Evolutionary conservation across 2,888 invertebrate genomes (phyloP), one percentile per base, ranked within the genome.

Genomic region (Oscheius sp.): DNA sequence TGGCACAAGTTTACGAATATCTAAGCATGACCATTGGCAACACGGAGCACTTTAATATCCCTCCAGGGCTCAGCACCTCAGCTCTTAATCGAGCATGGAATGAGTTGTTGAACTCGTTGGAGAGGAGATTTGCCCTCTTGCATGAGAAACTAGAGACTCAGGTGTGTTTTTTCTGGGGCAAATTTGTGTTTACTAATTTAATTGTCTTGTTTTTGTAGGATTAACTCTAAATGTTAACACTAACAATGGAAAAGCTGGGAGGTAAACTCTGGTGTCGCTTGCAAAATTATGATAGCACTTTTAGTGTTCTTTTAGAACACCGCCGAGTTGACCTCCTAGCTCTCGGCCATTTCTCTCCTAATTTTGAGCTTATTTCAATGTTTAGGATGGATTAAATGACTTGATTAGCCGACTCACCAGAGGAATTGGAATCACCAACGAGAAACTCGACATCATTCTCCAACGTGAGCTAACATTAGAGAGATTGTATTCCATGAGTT

Each of bases 1-100:
- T 96, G 72, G 90, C 91, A 82, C 92, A 93, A 87, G 91, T 94
- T 74, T 96, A 93, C 90, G 86, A 87, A 70, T 88, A 89, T 72
- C 84, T 90, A 72, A 87, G 87, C 85, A 69, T 65, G 53, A 58
- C 74, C 27, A 71, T 83, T 69, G 69, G 70, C 12, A 77, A 74
- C 55, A 82, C 80, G 6, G 72, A 75, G 20, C 74, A 78, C 23
- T 72, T 75, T 65, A 69, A 72, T 15, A 73, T 83, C 37, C 88
- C 88, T 34, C 83, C 85, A 25, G 86, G 87, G 50, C 76, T 88
- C 3, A 84, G 86, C 58, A 85, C 87, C 17, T 87, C 87, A 63
- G 86, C 85, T 53, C 78, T 89, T 64, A 86, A 85, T 61, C 77
- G 87, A 34, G 75, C 87, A 34, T 89, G 88, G 88, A 86, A 85